Conservation (phyloP, 2,888 invertebrate genomes). For the Bombylius discolor region DNA sequence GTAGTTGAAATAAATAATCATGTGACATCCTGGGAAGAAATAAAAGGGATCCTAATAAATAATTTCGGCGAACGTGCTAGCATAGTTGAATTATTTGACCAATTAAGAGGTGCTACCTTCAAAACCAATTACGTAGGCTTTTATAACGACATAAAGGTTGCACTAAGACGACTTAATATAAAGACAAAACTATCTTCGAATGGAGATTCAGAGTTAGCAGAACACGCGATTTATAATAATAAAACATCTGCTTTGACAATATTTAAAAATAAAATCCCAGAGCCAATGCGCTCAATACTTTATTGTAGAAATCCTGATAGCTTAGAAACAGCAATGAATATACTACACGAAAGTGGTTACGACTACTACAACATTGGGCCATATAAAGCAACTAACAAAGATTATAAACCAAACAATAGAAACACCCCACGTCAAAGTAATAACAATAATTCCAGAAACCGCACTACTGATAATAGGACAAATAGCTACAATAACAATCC, state of each 20-base stretch:
- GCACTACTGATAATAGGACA: too few species aligned
- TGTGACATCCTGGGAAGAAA: not conserved
- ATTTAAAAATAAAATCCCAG: too few species aligned
- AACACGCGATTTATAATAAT: not conserved
- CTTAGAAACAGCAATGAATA: too few species aligned
- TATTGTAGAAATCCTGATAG: too few species aligned
- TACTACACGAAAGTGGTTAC: too few species aligned
- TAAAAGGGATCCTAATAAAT: slow-evolving; percentile 2
- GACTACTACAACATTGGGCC: not conserved
- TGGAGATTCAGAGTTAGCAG: too few species aligned
- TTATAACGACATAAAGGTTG: slow-evolving; percentile 2
- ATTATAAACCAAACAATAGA: too few species aligned
- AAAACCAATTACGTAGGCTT: slow-evolving; percentile 3
- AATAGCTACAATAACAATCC: too few species aligned
- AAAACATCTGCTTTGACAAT: not conserved
- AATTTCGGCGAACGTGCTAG: slow-evolving; percentile 7
- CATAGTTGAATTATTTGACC: slow-evolving; percentile 3
- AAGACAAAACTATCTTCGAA: not conserved
- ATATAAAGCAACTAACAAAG: too few species aligned
- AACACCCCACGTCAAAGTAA: too few species aligned
- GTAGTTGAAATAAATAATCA: slow-evolving; percentile 3
- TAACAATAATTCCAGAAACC: too few species aligned
- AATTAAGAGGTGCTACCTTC: not conserved
- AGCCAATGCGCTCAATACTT: not conserved
- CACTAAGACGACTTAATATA: not conserved